Conservation (phyloP, 53 echinoderm and acorn worm species). For the Antedon mediterranea region DNA sequence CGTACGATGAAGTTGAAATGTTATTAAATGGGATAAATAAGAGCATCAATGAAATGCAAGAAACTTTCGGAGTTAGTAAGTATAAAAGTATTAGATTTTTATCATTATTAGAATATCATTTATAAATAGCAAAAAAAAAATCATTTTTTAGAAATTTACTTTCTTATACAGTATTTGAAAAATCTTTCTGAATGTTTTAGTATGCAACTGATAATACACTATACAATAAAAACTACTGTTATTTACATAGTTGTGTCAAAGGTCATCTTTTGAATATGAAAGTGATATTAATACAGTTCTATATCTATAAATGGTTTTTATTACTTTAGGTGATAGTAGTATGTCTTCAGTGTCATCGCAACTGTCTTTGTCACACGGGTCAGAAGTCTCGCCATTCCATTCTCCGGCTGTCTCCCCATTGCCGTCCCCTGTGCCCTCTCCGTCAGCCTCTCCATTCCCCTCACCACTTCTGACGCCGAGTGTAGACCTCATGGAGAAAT, state of each 20-base stretch:
- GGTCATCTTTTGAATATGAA: too few relatives aligned
- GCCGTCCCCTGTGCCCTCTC: constrained; percentile 11
- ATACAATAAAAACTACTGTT: too few relatives aligned
- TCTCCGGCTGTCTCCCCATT: not conserved
- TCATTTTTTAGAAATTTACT: too few relatives aligned
- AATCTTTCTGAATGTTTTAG: too few relatives aligned
- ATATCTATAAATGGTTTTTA: too few relatives aligned
- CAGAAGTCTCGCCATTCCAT: constrained; percentile 37
- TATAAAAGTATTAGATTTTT: too few relatives aligned
- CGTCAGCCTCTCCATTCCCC: constrained; percentile 46
- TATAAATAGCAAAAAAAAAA: too few relatives aligned
- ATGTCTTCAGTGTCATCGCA: constrained; percentile 70
- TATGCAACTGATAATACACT: too few relatives aligned
- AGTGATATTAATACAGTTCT: too few relatives aligned
- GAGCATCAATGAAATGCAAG: constrained; percentile 74
- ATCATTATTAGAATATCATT: too few relatives aligned
- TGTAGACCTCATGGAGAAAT: constrained; percentile 21
- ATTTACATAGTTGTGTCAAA: too few relatives aligned
- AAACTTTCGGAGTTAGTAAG: constrained; percentile 11
- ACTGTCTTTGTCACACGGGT: constrained; percentile 61
- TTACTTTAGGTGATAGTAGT: constrained; percentile 43
- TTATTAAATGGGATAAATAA: constrained; percentile 82
- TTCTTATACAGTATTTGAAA: too few relatives aligned
- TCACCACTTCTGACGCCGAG: constrained; percentile 78
- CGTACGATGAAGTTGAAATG: constrained; percentile 69